Evolutionary conservation across 2,888 invertebrate species (phyloP).

Genomic region (Vandiemenella viatica): DNA sequence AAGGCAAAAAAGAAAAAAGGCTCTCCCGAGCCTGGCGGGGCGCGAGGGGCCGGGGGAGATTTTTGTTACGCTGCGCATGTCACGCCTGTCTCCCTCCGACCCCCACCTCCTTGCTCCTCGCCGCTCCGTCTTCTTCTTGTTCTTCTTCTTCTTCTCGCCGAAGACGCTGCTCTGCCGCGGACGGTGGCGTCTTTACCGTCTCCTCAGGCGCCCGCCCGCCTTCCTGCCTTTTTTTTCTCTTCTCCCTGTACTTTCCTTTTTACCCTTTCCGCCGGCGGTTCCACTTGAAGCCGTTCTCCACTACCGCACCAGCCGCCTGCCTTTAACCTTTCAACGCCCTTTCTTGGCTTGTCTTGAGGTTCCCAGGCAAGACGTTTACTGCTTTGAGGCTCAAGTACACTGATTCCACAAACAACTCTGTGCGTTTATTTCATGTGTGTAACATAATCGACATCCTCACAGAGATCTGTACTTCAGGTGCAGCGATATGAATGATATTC

Average conservation of each 20-base stretch:
- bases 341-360: slow-evolving; percentile 17
- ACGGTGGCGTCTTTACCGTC: background rate
- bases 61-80: background rate
- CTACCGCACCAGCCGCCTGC: background rate
- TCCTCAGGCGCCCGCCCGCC: background rate
- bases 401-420: no score
- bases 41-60: background rate
- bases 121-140: background rate
- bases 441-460: no score
- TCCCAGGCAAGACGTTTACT: no score
- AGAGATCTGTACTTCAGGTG: no score
- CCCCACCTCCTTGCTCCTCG: background rate
- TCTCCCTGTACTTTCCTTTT: background rate
- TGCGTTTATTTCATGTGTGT: no score
- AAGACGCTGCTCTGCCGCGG: background rate
- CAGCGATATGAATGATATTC: no score
- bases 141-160: background rate
- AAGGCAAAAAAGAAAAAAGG: background rate
- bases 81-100: background rate
- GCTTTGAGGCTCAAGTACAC: no score
- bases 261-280: background rate
- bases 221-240: background rate
- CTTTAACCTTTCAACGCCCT: slow-evolving; percentile 11
- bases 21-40: slow-evolving; percentile 2
- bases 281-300: background rate